Evolutionary conservation across 2,797 vertebrate genomes (phyloP).

Genomic region (Falco rusticolus): DNA sequence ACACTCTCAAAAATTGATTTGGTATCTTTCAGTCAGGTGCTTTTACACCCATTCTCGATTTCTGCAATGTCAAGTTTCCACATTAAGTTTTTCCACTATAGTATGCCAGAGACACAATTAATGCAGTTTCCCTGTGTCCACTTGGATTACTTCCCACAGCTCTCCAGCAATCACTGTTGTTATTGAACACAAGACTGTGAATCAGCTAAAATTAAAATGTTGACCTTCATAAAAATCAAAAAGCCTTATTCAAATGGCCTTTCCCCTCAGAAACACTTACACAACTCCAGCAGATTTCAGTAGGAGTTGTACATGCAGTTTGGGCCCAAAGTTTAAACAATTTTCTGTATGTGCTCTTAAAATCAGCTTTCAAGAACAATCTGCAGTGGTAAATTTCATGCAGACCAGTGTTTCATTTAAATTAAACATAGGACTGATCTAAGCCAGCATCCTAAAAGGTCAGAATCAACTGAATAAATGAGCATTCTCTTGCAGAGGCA

Average conservation of each 20-base stretch:
- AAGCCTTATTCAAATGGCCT: background rate
- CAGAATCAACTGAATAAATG: background rate
- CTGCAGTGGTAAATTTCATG: background rate
- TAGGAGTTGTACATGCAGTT: background rate
- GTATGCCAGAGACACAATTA: constrained; percentile 64
- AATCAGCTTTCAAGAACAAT: background rate
- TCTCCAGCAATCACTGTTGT: constrained; percentile 1
- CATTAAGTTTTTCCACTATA: constrained; percentile 65
- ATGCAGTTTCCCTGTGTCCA: constrained; percentile 74
- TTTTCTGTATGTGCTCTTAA: background rate
- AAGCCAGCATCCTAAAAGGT: background rate
- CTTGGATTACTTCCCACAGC: constrained; percentile 57
- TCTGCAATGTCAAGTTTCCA: constrained; percentile 55
- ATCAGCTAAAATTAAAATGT: constrained; percentile 47
- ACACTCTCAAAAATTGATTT: background rate
- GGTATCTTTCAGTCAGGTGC: constrained; percentile 13
- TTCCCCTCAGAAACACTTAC: constrained; percentile 6
- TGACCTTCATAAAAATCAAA: constrained; percentile 32
- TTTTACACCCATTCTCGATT: constrained; percentile 35
- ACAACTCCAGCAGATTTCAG: background rate
- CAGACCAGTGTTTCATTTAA: background rate
- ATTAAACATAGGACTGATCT: background rate
- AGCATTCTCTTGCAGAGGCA: background rate
- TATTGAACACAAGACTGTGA: constrained; percentile 20
- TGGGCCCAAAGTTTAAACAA: background rate